phyloP scores from a whole-genome alignment of 2,113 vertebrate species.

The Indicator maculatus region DNA sequence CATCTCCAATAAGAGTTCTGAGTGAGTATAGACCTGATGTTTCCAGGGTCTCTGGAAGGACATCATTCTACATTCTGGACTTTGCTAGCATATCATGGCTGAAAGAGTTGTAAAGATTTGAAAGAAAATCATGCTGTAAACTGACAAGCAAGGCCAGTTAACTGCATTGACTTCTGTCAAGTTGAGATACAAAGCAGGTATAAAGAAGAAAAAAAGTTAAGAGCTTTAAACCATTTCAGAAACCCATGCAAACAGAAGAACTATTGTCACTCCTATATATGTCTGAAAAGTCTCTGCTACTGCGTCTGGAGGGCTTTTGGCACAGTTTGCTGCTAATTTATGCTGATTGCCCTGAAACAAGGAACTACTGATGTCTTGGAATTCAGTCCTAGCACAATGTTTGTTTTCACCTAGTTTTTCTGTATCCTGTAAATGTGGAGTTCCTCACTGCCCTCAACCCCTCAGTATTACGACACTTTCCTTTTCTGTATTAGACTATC shows the following conservation, averaged over 20 bases:
- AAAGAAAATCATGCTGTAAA: neutral
- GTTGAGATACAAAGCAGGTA: neutral
- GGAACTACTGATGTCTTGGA: neutral
- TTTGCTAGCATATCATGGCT: neutral
- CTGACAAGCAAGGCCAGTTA: neutral
- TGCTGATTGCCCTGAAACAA: neutral
- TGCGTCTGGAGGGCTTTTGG: neutral
- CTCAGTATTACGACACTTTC: neutral
- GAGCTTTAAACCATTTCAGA: neutral
- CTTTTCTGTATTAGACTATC: neutral
- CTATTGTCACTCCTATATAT: neutral
- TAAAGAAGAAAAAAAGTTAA: neutral
- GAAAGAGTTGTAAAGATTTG: neutral
- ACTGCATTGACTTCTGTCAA: neutral
- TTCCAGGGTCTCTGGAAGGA: neutral
- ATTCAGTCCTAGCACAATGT: neutral
- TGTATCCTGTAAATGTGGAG: neutral
- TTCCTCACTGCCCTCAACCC: neutral
- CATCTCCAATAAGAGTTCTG: conserved; percentile 83
- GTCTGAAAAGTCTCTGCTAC: neutral
- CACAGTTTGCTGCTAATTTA: neutral
- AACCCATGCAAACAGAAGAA: neutral
- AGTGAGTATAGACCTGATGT: conserved; percentile 78
- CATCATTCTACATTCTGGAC: neutral
- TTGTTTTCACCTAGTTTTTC: neutral